Conservation (phyloP, 1,140 invertebrate genomes). For the Subanguina moxae region DNA sequence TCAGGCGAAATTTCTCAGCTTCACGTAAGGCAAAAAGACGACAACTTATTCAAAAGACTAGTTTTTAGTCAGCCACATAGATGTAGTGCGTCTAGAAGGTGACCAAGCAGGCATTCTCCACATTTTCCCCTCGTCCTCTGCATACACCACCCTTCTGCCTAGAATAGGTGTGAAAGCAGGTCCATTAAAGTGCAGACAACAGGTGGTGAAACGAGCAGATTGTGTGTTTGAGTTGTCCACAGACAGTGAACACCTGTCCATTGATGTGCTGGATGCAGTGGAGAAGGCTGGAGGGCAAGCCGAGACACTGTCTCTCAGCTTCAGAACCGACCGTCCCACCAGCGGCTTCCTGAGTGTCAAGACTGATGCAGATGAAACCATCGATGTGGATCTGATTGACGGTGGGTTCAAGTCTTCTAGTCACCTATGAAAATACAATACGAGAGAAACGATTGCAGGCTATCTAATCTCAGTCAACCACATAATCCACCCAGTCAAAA, state of each 20-base stretch:
- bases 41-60: too few relatives aligned
- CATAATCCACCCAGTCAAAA: constrained; percentile 8
- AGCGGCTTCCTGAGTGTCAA: background rate
- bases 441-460: background rate
- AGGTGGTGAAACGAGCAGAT: background rate
- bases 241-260: background rate
- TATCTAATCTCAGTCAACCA: constrained; percentile 8
- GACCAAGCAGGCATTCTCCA: too few relatives aligned
- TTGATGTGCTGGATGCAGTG: background rate
- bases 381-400: background rate
- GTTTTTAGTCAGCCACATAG: too few relatives aligned
- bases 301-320: background rate
- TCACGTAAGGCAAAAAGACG: too few relatives aligned
- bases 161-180: background rate
- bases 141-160: background rate
- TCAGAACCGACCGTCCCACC: background rate
- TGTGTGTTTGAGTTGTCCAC: background rate
- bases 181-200: background rate
- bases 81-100: background rate
- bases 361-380: background rate
- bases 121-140: background rate
- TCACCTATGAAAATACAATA: too few relatives aligned
- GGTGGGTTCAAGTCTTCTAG: too few relatives aligned
- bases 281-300: background rate
- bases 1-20: too few relatives aligned